Conservation (phyloP, 2,888 invertebrate species). For the Choreutis nemorana region DNA sequence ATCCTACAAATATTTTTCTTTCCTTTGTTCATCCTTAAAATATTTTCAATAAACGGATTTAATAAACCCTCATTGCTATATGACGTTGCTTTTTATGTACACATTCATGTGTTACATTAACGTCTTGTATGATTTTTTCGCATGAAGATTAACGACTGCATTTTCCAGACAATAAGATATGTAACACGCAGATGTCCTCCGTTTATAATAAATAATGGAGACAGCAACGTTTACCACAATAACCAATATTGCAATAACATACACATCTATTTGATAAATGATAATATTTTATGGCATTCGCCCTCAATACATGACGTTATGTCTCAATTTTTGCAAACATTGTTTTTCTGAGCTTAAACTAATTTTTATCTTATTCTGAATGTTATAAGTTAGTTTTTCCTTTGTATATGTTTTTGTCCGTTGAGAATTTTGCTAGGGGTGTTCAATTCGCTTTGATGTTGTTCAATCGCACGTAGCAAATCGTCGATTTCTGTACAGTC, state of each 20-base stretch:
- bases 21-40: too few species aligned
- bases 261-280: conserved; percentile 59
- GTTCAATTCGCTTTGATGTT: conserved; percentile 49
- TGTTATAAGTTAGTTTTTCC: conserved; percentile 11
- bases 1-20: too few species aligned
- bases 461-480: conserved; percentile 62
- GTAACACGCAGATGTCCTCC: conserved; percentile 48
- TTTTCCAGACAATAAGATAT: conserved; percentile 27
- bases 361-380: not conserved
- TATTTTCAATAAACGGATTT: too few species aligned
- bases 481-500: conserved; percentile 53
- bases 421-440: conserved; percentile 34
- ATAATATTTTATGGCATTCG: conserved; percentile 56
- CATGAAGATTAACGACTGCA: not conserved
- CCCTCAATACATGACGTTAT: conserved; percentile 49
- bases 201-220: conserved; percentile 47
- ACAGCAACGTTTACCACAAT: conserved; percentile 59
- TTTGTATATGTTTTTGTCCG: conserved; percentile 14
- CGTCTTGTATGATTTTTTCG: too few species aligned
- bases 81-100: too few species aligned
- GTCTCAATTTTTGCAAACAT: conserved; percentile 47
- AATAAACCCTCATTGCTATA: too few species aligned
- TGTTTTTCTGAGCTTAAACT: conserved; percentile 5
- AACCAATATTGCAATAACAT: conserved; percentile 53
- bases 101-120: too few species aligned